phyloP scores from a whole-genome alignment of 2,888 invertebrate genomes.

The Steinernema hermaphroditum region DNA sequence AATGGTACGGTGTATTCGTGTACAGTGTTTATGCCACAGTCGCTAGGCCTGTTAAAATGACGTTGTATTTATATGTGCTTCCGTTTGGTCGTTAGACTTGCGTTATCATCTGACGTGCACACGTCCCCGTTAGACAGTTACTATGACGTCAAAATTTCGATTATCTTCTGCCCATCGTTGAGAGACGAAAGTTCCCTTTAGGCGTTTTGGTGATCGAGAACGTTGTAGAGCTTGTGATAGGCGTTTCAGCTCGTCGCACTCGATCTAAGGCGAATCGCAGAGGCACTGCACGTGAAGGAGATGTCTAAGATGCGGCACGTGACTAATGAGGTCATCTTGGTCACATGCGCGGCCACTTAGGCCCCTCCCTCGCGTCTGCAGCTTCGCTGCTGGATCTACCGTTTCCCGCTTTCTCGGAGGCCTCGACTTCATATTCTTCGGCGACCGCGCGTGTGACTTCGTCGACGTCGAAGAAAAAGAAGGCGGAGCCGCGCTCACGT shows the following conservation, averaged over 20 bases:
- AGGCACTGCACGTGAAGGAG: too few species aligned
- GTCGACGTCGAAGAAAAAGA: slow-evolving; percentile 10
- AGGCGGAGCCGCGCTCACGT: slow-evolving; percentile 17
- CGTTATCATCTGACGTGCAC: background rate
- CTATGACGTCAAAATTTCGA: background rate
- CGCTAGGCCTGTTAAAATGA: background rate
- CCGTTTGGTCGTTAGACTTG: background rate
- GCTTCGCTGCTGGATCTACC: slow-evolving; percentile 6
- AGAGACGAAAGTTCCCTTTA: background rate
- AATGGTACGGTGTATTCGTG: background rate
- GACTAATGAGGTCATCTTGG: background rate
- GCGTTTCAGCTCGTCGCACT: background rate
- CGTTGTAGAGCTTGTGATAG: background rate
- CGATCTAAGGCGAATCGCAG: background rate
- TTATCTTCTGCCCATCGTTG: background rate
- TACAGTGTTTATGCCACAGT: too few species aligned
- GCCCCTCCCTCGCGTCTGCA: background rate
- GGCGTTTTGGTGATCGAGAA: background rate
- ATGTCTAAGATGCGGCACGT: background rate
- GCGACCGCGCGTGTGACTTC: background rate
- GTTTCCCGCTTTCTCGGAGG: background rate
- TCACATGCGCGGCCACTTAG: background rate
- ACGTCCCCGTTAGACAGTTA: background rate
- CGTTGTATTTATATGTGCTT: background rate
- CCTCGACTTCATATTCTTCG: background rate